These are phyloP conservation scores for Tyria jacobaeae DNA, from an alignment of 2,888 invertebrate species.

Conservation along the genomic window DNA sequence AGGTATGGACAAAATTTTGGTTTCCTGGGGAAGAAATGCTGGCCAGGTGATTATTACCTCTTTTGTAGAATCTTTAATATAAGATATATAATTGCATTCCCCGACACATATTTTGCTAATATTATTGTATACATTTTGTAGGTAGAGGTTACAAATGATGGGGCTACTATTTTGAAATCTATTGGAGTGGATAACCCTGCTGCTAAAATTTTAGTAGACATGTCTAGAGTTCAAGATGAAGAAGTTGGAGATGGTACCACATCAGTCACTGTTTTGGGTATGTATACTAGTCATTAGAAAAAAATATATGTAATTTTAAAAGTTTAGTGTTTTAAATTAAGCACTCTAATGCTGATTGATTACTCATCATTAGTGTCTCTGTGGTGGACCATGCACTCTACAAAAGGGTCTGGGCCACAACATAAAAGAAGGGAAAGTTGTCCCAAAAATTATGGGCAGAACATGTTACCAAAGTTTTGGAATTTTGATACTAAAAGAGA, in stretches of 20 bases:
- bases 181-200: constrained; percentile 99
- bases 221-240: constrained; percentile 99
- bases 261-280: constrained; percentile 96
- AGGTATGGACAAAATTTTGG: constrained; percentile 98
- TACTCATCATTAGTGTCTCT: no score
- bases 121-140: constrained; percentile 51
- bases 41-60: constrained; percentile 82
- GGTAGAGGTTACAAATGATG: constrained; percentile 99
- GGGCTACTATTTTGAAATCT: constrained; percentile 98
- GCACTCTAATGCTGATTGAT: no score
- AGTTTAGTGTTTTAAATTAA: no score
- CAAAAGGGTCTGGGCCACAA: no score
- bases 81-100: background rate
- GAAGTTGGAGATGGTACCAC: constrained; percentile 99
- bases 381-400: no score
- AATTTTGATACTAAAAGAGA: no score
- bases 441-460: no score
- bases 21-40: constrained; percentile 92
- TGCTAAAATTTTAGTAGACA: constrained; percentile 99
- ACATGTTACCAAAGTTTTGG: no score
- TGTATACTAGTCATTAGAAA: constrained; percentile 29
- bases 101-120: background rate
- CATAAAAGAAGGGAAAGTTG: no score
- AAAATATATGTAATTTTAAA: background rate
- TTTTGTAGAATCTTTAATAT: background rate